Evolutionary conservation across 2,797 vertebrate genomes (phyloP).

Genomic region (Danionella dracula): DNA sequence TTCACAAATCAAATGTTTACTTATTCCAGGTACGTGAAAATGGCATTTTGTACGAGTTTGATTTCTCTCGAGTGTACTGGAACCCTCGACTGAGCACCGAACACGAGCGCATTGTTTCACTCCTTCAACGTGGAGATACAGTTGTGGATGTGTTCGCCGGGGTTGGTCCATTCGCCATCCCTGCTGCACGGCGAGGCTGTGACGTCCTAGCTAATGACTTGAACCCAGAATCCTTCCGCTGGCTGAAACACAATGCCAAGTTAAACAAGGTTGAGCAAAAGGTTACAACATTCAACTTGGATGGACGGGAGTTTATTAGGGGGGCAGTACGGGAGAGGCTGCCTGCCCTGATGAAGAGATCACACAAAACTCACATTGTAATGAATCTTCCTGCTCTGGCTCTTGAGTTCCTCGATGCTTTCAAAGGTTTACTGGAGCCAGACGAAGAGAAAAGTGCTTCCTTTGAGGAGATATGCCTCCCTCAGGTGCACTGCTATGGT

Average conservation of each 20-base stretch:
- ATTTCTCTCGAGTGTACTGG: slow-evolving; percentile 97
- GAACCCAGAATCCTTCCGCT: slow-evolving; percentile 87
- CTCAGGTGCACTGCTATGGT: slow-evolving; percentile 84
- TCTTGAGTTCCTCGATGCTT: slow-evolving; percentile 82
- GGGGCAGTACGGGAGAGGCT: slow-evolving; percentile 80
- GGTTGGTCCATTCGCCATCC: slow-evolving; percentile 88
- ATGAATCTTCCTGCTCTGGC: slow-evolving; percentile 95
- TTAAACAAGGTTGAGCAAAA: slow-evolving; percentile 85
- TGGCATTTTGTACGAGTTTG: slow-evolving; percentile 81
- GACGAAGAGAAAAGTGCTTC: slow-evolving; percentile 46
- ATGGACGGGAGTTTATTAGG: slow-evolving; percentile 84
- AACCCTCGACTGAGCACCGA: slow-evolving; percentile 91
- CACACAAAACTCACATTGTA: slow-evolving; percentile 72
- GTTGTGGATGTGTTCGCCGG: slow-evolving; percentile 93
- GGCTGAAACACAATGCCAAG: slow-evolving; percentile 89
- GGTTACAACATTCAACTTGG: slow-evolving; percentile 81
- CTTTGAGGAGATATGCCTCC: slow-evolving; percentile 55
- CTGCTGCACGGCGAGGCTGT: slow-evolving; percentile 79
- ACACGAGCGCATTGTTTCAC: slow-evolving; percentile 76
- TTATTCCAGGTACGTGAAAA: slow-evolving; percentile 86
- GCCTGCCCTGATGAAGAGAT: slow-evolving; percentile 61
- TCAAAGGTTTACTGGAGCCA: slow-evolving; percentile 71
- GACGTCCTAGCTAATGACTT: slow-evolving; percentile 88
- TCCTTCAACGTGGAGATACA: slow-evolving; percentile 71
- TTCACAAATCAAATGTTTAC: background rate